A percentile compares a stretch with the other conserved stretches of the same genome.
Evolutionary conservation across 92 coral and sea anemone species (phyloP).

Genomic region (Umimayanthus chanpuru): DNA sequence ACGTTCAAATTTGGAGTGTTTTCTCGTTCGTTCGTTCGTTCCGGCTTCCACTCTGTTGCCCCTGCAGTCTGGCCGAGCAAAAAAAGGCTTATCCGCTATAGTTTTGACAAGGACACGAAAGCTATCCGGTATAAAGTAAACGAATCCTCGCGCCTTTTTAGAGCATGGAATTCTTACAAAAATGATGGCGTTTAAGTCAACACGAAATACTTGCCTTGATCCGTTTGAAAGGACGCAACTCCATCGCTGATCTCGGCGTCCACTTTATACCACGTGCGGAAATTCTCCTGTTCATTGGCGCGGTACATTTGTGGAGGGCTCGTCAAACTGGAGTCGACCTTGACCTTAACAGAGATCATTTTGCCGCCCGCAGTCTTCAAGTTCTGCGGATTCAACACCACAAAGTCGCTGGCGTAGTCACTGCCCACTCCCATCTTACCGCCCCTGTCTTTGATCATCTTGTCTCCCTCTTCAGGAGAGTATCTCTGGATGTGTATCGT

Average conservation of each 20-base stretch:
- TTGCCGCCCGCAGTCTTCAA: slow-evolving; percentile 59
- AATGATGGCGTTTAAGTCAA: no score
- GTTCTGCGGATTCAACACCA: slow-evolving; percentile 81
- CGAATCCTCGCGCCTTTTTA: no score
- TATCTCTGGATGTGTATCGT: slow-evolving; percentile 71
- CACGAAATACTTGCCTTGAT: slow-evolving; percentile 59
- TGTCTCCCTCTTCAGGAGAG: slow-evolving; percentile 81
- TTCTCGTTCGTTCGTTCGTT: no score
- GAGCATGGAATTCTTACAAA: no score
- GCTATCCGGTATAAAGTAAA: no score
- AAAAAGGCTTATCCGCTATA: no score
- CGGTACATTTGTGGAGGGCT: slow-evolving; percentile 76
- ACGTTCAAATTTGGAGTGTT: no score
- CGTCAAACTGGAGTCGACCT: slow-evolving; percentile 74
- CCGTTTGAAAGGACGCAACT: slow-evolving; percentile 65
- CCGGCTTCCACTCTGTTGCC: no score
- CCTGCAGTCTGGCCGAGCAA: no score
- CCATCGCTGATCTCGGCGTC: slow-evolving; percentile 65
- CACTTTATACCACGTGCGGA: slow-evolving; percentile 85
- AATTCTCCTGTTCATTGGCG: slow-evolving; percentile 63
- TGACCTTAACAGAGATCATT: slow-evolving; percentile 68
- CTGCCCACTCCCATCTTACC: slow-evolving; percentile 92
- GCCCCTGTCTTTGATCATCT: slow-evolving; percentile 71
- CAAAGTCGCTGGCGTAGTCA: slow-evolving; percentile 87
- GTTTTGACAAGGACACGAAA: no score